These are phyloP conservation scores for Aphis gossypii DNA, from an alignment of 1,140 invertebrate species.

Conservation along the genomic window DNA sequence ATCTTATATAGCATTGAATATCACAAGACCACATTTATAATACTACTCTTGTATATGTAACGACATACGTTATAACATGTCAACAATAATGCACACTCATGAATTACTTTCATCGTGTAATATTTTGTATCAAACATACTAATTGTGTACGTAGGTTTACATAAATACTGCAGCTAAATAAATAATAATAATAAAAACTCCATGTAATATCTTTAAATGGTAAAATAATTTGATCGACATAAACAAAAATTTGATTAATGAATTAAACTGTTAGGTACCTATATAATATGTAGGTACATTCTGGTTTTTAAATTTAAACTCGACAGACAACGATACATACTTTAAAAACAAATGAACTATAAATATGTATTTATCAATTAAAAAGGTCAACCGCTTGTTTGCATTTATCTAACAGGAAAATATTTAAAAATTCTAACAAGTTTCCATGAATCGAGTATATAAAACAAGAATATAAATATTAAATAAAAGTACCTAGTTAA, in stretches of 20 bases:
- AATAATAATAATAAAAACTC: neutral
- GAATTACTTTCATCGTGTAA: conserved; percentile 17
- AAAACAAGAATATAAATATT: neutral
- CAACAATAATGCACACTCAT: neutral
- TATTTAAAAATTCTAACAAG: neutral
- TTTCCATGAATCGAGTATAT: neutral
- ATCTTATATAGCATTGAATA: neutral
- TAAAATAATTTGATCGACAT: conserved; percentile 9
- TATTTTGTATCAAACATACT: neutral
- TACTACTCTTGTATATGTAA: neutral
- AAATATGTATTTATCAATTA: neutral
- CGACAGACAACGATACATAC: neutral
- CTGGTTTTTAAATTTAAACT: neutral
- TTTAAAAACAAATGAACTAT: neutral
- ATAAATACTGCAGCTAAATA: neutral
- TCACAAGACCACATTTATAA: conserved; percentile 25
- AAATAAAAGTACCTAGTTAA: neutral
- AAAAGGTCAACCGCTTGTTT: neutral
- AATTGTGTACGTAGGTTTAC: neutral
- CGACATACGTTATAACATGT: conserved; percentile 18
- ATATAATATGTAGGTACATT: neutral
- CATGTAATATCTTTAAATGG: neutral
- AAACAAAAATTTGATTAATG: neutral
- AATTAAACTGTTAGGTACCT: neutral
- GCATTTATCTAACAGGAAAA: neutral